A percentile compares a stretch with the other conserved stretches of the same genome.
These are phyloP conservation scores for Caenorhabditis zanzibari DNA, from an alignment of 2,888 invertebrate species.

Conservation along the genomic window DNA sequence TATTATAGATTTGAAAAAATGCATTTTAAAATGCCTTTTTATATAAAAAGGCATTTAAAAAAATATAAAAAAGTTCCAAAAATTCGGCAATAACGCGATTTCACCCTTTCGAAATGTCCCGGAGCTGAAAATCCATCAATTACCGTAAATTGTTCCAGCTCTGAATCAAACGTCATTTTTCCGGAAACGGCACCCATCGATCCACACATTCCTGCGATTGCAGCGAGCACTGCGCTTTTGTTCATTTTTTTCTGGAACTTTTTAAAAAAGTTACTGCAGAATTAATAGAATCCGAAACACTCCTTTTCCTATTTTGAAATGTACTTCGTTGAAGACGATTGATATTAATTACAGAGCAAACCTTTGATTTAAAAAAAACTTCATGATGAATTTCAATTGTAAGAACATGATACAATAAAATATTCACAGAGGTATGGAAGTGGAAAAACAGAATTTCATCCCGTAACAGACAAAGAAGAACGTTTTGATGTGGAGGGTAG, in stretches of 20 bases:
- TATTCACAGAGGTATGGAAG: conserved; percentile 30
- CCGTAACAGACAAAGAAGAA: conserved; percentile 38
- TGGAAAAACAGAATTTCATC: background rate
- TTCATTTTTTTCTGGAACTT: conserved; percentile 36
- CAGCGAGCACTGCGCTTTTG: conserved; percentile 30
- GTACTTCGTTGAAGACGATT: too few species aligned
- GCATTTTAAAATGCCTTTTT: too few species aligned
- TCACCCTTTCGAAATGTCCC: too few species aligned
- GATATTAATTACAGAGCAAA: background rate
- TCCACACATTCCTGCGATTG: conserved; percentile 61
- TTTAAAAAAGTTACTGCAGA: too few species aligned
- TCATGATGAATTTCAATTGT: background rate
- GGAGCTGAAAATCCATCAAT: too few species aligned
- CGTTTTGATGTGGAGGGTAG: background rate
- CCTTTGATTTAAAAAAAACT: background rate
- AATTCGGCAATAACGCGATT: too few species aligned
- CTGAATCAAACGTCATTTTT: conserved; percentile 56
- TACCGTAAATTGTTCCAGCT: conserved; percentile 17
- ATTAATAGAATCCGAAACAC: too few species aligned
- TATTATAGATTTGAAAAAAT: too few species aligned
- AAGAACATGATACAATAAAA: background rate
- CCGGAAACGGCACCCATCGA: conserved; percentile 58
- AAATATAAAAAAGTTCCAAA: too few species aligned
- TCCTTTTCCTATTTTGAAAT: too few species aligned
- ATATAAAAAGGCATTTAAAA: too few species aligned